These are phyloP conservation scores for Aegypius monachus DNA, from an alignment of 2,113 vertebrate genomes.

Conservation along the genomic window DNA sequence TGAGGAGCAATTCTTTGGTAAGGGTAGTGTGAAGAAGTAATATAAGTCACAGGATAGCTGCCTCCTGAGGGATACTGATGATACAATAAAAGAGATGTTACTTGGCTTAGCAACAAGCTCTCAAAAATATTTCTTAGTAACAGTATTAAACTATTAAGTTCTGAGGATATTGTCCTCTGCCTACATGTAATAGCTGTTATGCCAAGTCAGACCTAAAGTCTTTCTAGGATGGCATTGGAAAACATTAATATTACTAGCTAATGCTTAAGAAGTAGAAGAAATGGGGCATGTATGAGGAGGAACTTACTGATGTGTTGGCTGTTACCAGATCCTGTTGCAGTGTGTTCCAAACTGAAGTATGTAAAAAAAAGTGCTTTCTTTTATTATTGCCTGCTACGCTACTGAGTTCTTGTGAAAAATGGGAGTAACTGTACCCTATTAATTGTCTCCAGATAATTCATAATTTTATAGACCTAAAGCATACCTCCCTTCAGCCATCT, in stretches of 20 bases:
- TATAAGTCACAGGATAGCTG: constrained; percentile 75
- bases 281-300: neutral
- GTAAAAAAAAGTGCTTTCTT: neutral
- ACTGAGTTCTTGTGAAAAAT: neutral
- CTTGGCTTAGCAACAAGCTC: neutral
- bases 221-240: neutral
- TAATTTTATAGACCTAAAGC: neutral
- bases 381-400: neutral
- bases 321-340: neutral
- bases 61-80: constrained; percentile 78
- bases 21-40: constrained; percentile 78
- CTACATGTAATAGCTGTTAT: neutral
- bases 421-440: neutral
- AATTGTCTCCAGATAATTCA: neutral
- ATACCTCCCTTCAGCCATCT: neutral
- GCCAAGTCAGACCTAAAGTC: neutral
- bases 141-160: neutral
- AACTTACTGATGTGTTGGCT: neutral
- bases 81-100: neutral
- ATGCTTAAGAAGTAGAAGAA: neutral
- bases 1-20: constrained; percentile 81
- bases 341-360: neutral
- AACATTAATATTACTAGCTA: neutral
- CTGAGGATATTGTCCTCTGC: neutral
- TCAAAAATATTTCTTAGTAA: neutral